Conservation (phyloP, 1,140 invertebrate species). For the Drosophila ercepeae region DNA sequence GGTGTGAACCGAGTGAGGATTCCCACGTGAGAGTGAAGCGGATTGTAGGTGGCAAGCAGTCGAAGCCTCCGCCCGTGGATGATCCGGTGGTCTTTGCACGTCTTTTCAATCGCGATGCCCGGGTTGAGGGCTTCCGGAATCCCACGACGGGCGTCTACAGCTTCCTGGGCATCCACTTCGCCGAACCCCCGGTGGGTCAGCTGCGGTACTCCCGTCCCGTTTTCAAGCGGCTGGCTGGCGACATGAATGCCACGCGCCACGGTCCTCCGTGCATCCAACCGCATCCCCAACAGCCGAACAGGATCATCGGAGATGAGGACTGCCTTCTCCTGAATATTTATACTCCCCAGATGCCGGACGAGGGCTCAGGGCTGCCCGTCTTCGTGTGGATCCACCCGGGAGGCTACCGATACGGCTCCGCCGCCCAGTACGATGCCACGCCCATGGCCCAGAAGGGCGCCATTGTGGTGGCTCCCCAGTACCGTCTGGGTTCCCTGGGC, state of each 20-base stretch:
- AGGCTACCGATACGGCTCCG: constrained; percentile 87
- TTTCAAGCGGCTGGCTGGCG: constrained; percentile 84
- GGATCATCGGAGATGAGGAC: constrained; percentile 87
- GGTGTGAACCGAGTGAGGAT: constrained; percentile 1
- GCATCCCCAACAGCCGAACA: constrained; percentile 69
- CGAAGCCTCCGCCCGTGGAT: constrained; percentile 85
- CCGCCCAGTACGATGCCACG: constrained; percentile 87
- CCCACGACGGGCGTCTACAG: constrained; percentile 84
- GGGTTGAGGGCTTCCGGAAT: constrained; percentile 85
- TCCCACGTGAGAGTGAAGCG: constrained; percentile 83
- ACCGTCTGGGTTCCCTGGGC: constrained; percentile 91
- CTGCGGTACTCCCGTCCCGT: constrained; percentile 86
- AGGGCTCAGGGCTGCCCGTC: constrained; percentile 85
- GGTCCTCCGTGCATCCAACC: constrained; percentile 86
- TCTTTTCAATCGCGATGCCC: constrained; percentile 85
- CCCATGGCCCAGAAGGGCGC: constrained; percentile 87
- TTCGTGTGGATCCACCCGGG: constrained; percentile 88
- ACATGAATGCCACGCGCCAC: constrained; percentile 85
- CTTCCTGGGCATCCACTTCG: constrained; percentile 90
- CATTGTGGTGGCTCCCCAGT: constrained; percentile 92
- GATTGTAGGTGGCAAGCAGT: constrained; percentile 86
- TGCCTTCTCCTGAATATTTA: constrained; percentile 92
- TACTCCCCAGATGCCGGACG: constrained; percentile 87
- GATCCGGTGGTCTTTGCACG: constrained; percentile 86
- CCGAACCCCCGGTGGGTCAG: constrained; percentile 86